These are phyloP conservation scores for Bombus superbus DNA, from an alignment of 1,140 invertebrate species.

Conservation along the genomic window DNA sequence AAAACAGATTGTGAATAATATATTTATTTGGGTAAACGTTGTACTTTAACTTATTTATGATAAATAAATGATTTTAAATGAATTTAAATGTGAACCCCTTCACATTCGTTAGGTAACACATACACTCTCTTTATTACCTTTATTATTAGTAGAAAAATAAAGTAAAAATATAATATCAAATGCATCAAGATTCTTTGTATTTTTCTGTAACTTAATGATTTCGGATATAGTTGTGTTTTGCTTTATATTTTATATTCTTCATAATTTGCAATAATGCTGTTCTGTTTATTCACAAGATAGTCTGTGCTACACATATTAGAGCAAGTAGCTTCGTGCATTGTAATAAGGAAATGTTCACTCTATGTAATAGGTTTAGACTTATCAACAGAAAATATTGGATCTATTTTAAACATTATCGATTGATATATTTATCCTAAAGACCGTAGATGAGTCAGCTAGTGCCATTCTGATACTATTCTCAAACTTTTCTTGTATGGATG, in stretches of 20 bases:
- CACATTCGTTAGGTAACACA: slow-evolving; percentile 19
- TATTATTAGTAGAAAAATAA: slow-evolving; percentile 37
- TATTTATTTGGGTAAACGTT: slow-evolving; percentile 36
- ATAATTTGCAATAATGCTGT: slow-evolving; percentile 30
- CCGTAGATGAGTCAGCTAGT: slow-evolving; percentile 85
- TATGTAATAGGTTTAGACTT: slow-evolving; percentile 56
- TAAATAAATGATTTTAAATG: slow-evolving; percentile 19
- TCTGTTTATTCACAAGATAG: slow-evolving; percentile 57
- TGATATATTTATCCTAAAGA: slow-evolving; percentile 89
- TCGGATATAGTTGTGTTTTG: not conserved
- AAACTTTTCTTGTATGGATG: slow-evolving; percentile 92
- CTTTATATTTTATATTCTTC: slow-evolving; percentile 4
- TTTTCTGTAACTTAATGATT: slow-evolving; percentile 31
- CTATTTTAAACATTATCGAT: slow-evolving; percentile 85
- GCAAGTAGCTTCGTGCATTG: slow-evolving; percentile 46
- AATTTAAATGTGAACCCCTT: slow-evolving; percentile 2
- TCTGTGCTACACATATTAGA: slow-evolving; percentile 52
- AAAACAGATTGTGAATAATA: not conserved
- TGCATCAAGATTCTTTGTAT: slow-evolving; percentile 14
- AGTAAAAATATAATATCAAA: slow-evolving; percentile 45
- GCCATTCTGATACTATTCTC: slow-evolving; percentile 87
- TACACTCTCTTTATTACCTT: slow-evolving; percentile 14
- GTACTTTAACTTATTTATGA: slow-evolving; percentile 25
- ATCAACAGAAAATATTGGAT: slow-evolving; percentile 59
- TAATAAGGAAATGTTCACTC: slow-evolving; percentile 34